Evolutionary conservation across 2,888 invertebrate species (phyloP), one percentile per base, ranked within the genome.

Genomic region (Machimus rusticus): DNA sequence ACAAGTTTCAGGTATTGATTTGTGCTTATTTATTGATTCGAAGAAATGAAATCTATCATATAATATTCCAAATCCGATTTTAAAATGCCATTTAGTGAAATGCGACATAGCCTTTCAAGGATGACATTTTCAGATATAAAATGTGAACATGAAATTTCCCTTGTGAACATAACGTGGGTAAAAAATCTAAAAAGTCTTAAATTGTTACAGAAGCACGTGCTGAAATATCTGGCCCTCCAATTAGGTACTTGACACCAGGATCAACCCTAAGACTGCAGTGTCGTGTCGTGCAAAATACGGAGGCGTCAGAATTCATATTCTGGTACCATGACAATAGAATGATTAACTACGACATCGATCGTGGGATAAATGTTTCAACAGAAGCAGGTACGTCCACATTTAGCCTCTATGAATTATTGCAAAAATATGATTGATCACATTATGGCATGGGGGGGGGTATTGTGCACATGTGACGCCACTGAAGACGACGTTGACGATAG

Each of bases 251-350:
- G 89, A 96, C 97, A 91, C 97, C 97, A 16, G 98, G 98, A 57
- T 97, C 97, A 78, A 96, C 96, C 78, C 93, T 98, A 88, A 94
- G 96, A 86, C 94, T 98, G 84, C 96, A 96, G 90, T 98, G 98
- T 91, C 95, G 95, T 84, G 96, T 98, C 39, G 94, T 96, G 66
- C 96, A 97, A 91, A 97, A 97, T 86, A 97, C 97, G 0, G 97
- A 97, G 91, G 95, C 95, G 46, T 97, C 97, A 6, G 95, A 96
- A 84, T 97, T 96, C 92, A 95, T 97, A 85, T 96, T 96, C 93
- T 96, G 97, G 96, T 97, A 97, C 92, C 96, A 97, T 93, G 97
- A 97, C 93, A 96, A 96, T 91, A 95, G 97, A 89, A 97, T 98
- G 97, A 97, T 98, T 92, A 98, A 98, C 94, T 98, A 97, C 93